These are phyloP conservation scores for Drosophila pseudoananassae DNA, from an alignment of 1,140 invertebrate species.

Conservation along the genomic window DNA sequence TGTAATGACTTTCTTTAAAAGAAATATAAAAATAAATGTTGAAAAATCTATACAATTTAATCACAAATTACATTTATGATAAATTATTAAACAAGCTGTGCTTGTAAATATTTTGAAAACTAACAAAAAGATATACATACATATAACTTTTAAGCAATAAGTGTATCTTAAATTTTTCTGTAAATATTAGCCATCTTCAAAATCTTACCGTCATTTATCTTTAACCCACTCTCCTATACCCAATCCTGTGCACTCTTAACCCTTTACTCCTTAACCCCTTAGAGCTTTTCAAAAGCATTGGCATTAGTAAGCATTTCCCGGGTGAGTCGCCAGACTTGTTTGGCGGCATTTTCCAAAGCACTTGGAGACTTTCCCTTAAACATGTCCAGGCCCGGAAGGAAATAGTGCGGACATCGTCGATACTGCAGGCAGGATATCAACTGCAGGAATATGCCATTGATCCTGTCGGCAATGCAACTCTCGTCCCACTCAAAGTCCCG, in stretches of 20 bases:
- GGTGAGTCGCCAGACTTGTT: conserved; percentile 96
- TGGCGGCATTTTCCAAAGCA: conserved; percentile 94
- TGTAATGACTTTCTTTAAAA: no score
- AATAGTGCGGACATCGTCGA: conserved; percentile 95
- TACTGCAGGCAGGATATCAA: conserved; percentile 97
- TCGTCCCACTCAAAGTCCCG: conserved; percentile 97
- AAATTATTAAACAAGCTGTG: no score
- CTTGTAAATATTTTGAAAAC: no score
- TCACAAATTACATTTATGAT: no score
- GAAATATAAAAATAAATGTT: no score
- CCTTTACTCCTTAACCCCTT: conserved; percentile 65
- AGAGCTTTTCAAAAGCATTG: conserved; percentile 95
- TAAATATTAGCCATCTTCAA: not conserved
- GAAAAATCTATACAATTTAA: no score
- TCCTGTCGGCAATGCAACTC: conserved; percentile 92
- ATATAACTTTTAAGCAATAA: no score
- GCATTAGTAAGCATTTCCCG: conserved; percentile 95
- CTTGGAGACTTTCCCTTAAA: conserved; percentile 95
- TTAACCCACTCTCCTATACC: conserved; percentile 9
- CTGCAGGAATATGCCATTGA: conserved; percentile 97
- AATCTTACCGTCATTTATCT: no score
- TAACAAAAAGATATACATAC: no score
- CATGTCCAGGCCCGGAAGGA: conserved; percentile 93
- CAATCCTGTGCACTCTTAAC: not conserved
- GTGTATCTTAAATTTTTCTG: not conserved